Evolutionary conservation across 2,888 invertebrate species (phyloP).

Genomic region (Coleophora flavipennella): DNA sequence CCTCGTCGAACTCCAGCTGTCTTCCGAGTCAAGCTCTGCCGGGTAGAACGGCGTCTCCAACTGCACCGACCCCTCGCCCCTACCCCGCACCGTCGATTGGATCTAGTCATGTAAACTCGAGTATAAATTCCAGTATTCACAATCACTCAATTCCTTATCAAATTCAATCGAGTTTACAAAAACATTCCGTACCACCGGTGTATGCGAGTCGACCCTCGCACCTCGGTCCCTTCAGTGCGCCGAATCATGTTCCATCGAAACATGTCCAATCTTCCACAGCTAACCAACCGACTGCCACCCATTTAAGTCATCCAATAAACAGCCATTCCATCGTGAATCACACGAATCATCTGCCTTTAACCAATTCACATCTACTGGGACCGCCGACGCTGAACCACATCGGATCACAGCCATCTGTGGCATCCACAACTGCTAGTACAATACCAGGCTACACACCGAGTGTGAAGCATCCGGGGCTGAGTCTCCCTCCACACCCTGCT

Average conservation of each 20-base stretch:
- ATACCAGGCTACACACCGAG: slow-evolving; percentile 47
- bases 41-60: slow-evolving; percentile 48
- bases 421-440: slow-evolving; percentile 39
- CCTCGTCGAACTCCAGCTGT: slow-evolving; percentile 46
- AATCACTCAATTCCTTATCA: slow-evolving; percentile 57
- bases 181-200: slow-evolving; percentile 63
- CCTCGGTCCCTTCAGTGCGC: slow-evolving; percentile 54
- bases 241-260: slow-evolving; percentile 65
- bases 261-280: slow-evolving; percentile 67
- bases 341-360: slow-evolving; percentile 40
- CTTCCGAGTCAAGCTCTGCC: slow-evolving; percentile 57
- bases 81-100: slow-evolving; percentile 57
- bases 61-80: slow-evolving; percentile 49
- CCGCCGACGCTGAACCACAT: slow-evolving; percentile 44
- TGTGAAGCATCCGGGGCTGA: slow-evolving; percentile 48
- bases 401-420: slow-evolving; percentile 35
- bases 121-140: slow-evolving; percentile 60
- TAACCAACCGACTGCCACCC: slow-evolving; percentile 48
- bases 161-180: slow-evolving; percentile 61
- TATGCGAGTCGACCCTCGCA: slow-evolving; percentile 56
- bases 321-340: slow-evolving; percentile 57
- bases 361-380: slow-evolving; percentile 34
- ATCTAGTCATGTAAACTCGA: slow-evolving; percentile 69
- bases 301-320: slow-evolving; percentile 43
- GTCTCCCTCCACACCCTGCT: slow-evolving; percentile 34